These are phyloP conservation scores for Chrysina gloriosa DNA, from an alignment of 2,888 invertebrate species.

Conservation along the genomic window DNA sequence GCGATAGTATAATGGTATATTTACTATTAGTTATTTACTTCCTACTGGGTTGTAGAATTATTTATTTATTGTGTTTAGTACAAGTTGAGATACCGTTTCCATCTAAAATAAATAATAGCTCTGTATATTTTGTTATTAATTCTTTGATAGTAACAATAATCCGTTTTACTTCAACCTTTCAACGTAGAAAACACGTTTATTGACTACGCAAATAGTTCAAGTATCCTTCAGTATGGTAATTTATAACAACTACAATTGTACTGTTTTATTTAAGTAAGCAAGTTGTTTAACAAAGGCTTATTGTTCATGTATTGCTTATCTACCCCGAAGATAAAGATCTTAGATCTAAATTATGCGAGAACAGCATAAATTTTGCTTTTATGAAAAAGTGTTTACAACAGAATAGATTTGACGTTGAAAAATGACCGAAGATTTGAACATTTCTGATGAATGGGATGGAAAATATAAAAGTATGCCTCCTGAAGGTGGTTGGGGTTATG, in stretches of 20 bases:
- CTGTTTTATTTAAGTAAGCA: no score
- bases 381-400: not conserved
- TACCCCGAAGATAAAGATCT: no score
- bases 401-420: not conserved
- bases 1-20: constrained; percentile 75
- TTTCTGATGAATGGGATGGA: not conserved
- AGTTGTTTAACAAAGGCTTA: no score
- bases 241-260: no score
- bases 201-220: no score
- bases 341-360: no score
- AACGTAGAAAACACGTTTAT: no score
- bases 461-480: constrained; percentile 54
- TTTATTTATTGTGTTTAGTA: constrained; percentile 73
- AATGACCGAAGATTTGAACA: not conserved
- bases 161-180: no score
- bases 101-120: not conserved
- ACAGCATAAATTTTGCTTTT: no score
- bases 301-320: no score
- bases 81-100: constrained; percentile 64
- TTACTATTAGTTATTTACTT: constrained; percentile 74
- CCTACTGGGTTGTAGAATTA: no score
- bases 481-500: constrained; percentile 83
- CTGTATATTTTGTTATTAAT: not conserved
- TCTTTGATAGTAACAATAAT: not conserved
- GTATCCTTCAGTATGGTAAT: no score